A percentile compares a stretch with the other conserved stretches of the same genome.
phyloP scores from a whole-genome alignment of 2,113 vertebrate species.

The Tragelaphus imberbis region DNA sequence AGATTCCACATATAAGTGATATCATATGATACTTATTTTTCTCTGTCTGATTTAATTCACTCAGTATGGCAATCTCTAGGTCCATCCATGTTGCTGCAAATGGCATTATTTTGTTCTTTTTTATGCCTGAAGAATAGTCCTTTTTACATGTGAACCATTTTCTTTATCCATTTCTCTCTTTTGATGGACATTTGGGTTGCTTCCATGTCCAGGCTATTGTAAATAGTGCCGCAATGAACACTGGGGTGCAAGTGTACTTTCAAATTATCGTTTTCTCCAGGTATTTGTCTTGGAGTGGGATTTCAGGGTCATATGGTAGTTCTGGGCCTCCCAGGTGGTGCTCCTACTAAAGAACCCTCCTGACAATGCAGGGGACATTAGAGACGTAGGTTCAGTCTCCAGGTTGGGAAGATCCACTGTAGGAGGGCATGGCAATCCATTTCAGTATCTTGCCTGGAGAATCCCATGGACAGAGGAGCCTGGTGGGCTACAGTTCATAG shows the following conservation, averaged over 20 bases:
- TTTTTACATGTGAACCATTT: background rate
- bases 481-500: background rate
- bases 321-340: background rate
- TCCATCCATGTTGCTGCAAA: background rate
- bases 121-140: background rate
- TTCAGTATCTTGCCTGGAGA: background rate
- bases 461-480: background rate
- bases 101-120: background rate
- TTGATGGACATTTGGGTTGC: background rate
- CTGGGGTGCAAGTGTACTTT: background rate
- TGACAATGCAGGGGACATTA: background rate
- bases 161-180: background rate
- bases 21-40: background rate
- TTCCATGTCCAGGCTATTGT: background rate
- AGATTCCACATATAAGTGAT: background rate
- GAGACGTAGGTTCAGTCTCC: rapidly evolving
- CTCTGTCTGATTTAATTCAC: background rate
- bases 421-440: background rate
- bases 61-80: background rate
- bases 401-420: background rate
- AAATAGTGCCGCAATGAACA: background rate
- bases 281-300: background rate
- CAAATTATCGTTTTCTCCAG: background rate
- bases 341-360: background rate
- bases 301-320: background rate